These are phyloP conservation scores for Macaria notata DNA, from an alignment of 2,888 invertebrate species.

Conservation along the genomic window DNA sequence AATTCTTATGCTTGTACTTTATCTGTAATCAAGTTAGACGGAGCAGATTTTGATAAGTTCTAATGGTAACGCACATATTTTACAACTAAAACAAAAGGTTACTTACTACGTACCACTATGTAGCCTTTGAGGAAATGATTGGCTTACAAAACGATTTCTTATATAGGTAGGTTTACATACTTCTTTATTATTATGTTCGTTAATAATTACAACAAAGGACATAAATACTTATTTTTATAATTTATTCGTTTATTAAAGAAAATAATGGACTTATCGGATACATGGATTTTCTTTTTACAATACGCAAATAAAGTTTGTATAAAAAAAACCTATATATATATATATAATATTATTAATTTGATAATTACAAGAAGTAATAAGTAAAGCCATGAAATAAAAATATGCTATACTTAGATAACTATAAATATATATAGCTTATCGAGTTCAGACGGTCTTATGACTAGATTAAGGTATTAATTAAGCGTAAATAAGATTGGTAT, in stretches of 20 bases:
- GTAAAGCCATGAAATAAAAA: conserved; percentile 2
- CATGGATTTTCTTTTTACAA: too few species aligned
- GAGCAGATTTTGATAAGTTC: too few species aligned
- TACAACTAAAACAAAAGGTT: too few species aligned
- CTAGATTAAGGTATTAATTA: conserved; percentile 42
- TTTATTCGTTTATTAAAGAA: not conserved
- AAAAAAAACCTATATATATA: too few species aligned
- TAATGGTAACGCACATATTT: too few species aligned
- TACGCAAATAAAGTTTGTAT: too few species aligned
- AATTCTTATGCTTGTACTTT: not conserved
- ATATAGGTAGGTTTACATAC: not conserved
- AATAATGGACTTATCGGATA: too few species aligned
- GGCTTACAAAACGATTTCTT: not conserved
- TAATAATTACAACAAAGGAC: too few species aligned
- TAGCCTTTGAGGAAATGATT: not conserved
- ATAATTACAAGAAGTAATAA: not conserved
- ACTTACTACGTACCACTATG: not conserved
- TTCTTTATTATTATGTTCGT: not conserved
- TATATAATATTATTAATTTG: too few species aligned
- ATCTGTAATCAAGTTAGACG: too few species aligned
- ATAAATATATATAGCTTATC: conserved; percentile 23
- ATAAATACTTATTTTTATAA: too few species aligned
- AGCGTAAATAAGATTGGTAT: conserved; percentile 3
- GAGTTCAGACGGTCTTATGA: conserved; percentile 54
- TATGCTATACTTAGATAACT: not conserved